Base-by-base conservation (phyloP, 2,797 vertebrate species). In the Characodon lateralis region DNA sequence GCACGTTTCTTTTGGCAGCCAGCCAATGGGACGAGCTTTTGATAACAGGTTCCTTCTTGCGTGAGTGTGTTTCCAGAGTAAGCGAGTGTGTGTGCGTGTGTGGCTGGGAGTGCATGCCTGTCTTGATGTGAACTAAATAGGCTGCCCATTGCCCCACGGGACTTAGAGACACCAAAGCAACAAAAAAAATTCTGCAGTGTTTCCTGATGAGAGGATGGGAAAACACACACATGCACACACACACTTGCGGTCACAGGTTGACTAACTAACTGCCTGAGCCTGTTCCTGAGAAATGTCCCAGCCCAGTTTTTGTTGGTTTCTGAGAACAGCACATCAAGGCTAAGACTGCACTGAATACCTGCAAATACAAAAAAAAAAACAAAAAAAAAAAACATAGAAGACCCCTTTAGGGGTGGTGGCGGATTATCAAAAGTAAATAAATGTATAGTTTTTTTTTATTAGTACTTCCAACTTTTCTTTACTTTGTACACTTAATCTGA, bases 1-100 rank as follows among this genome's bases (percentile, higher is more conserved):
- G 95, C 93, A 95, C 92, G 94, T 95, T 93, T 84, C 88, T 91
- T 93, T 92, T 95, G 95, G 95, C 95, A 87, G 80, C 72, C 79
- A 59, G 94, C 95, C 95, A 96, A 91, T 78, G 89, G 81, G 92
- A 91, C 91, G 63, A 92, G 93, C 87, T 91, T 93, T 93, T 93
- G 91, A 92, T 94, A 95, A 93, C 95, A 95, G 93, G 94, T 95
- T 94, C 88, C 88, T 92, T 93, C 94, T 95, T 95, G 95, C 80
- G 92, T 86, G 89, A 82, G 88, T 84, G 82, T 84, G 81, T 86
- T 88, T 83, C 80, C 51, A 85, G 74, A 68, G 76, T 76, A 26
- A 72, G 71, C 79, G 83, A 83, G 56, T 59, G 55, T 81, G 75
- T 53, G 71, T 81, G 76, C 80, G 77, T 53, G 53, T 85, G 71